Base-by-base conservation (phyloP, 37 sponge, comb jelly and placozoan genomes). In the Beroe ovata region DNA sequence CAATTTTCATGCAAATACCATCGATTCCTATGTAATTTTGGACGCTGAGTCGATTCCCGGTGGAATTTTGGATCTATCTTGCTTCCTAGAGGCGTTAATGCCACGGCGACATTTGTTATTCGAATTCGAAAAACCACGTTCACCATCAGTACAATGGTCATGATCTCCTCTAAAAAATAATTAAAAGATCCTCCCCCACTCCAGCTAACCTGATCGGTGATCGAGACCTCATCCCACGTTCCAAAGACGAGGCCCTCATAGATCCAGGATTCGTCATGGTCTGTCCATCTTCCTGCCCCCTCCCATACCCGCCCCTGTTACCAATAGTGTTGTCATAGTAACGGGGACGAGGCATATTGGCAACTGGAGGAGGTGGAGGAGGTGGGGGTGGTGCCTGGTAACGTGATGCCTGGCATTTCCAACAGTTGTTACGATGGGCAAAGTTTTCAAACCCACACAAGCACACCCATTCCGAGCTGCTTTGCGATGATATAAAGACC, bases 171-270 rank as follows among this genome's bases (percentile, higher is more conserved):
- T n/a, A n/a, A n/a, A n/a, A n/a, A n/a, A n/a, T n/a, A n/a, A n/a
- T n/a, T n/a, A n/a, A n/a, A n/a, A n/a, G n/a, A n/a, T n/a, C n/a
- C n/a, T n/a, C n/a, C n/a, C n/a, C n/a, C n/a, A n/a, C n/a, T n/a
- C n/a, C n/a, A 11, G 18, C 59, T 16, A 4, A 66, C 69, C 69
- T 66, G 69, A 66, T 66, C 1, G 69, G 69, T 18, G 69, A 66
- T 66, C 69, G 25, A 34, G 25, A 30, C 34, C 69, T 66, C 32
- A 29, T 29, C 16, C 69, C 69, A 8, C 69, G 1, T 32, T 66
- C 69, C 8, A 30, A 18, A 37, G 69, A 29, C 18, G 69, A 30
- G 4, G 69, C 29, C 36, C 69, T 29, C 35, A 66, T 66, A 6
- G 11, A 6, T 16, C 54, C 54, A 47, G 11, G 11, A 47, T 11